Evolutionary conservation across 2,113 vertebrate genomes (phyloP).

Genomic region (Kryptolebias marmoratus): DNA sequence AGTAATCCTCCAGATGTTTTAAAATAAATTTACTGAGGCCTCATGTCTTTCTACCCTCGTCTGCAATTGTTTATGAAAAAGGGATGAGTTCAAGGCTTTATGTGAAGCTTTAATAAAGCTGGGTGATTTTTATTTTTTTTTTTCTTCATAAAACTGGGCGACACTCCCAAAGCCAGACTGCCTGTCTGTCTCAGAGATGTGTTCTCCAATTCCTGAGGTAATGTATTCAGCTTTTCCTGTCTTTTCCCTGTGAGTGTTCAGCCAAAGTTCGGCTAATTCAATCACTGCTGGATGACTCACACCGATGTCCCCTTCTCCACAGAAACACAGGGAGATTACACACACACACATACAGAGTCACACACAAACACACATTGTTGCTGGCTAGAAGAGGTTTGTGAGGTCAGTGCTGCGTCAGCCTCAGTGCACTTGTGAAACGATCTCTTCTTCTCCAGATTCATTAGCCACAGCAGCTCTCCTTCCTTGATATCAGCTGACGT

Average conservation of each 20-base stretch:
- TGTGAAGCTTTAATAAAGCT: constrained; percentile 31
- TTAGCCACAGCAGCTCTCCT: constrained; percentile 5
- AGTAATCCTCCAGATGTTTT: constrained; percentile 41
- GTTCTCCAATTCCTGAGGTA: constrained; percentile 49
- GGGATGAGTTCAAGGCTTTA: background rate
- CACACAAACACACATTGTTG: constrained; percentile 5
- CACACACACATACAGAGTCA: background rate
- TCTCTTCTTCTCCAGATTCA: constrained; percentile 49
- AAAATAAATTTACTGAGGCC: constrained; percentile 15
- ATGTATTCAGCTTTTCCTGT: constrained; percentile 38
- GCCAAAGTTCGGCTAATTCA: constrained; percentile 70
- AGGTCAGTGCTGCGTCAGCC: constrained; percentile 59
- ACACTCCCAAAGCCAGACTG: constrained; percentile 36
- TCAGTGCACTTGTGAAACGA: constrained; percentile 43
- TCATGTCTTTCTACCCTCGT: background rate
- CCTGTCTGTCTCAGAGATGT: constrained; percentile 42
- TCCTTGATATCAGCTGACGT: constrained; percentile 11
- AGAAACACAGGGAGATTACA: constrained; percentile 23
- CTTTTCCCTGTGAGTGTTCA: constrained; percentile 45
- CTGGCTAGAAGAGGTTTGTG: constrained; percentile 40
- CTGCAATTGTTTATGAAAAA: background rate
- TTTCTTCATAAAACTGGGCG: constrained; percentile 9
- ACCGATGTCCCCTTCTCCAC: constrained; percentile 52
- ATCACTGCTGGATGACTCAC: constrained; percentile 72
- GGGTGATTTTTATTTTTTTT: background rate